Percentiles rank a stretch among this genome's conserved stretches.
Evolutionary conservation across 2,797 vertebrate genomes (phyloP).

Genomic region (Mastacembelus armatus): DNA sequence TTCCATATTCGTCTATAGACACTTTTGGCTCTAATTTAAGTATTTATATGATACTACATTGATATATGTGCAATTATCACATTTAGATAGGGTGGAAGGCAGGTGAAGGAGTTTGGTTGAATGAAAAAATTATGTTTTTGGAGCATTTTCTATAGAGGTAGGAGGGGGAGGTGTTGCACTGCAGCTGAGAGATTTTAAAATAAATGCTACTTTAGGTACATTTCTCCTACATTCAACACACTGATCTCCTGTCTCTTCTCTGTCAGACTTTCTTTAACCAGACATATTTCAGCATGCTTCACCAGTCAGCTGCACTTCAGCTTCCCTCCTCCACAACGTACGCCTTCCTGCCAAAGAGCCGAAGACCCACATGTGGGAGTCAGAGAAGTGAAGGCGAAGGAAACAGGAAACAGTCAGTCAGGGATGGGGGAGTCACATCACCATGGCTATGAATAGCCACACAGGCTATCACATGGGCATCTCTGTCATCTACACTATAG

Average conservation of each 20-base stretch:
- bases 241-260: background rate
- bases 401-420: constrained; percentile 70
- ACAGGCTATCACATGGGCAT: constrained; percentile 60
- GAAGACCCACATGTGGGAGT: constrained; percentile 77
- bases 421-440: constrained; percentile 59
- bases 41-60: constrained; percentile 57
- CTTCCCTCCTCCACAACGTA: constrained; percentile 71
- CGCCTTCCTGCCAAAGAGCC: constrained; percentile 65
- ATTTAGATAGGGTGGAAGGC: constrained; percentile 19
- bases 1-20: constrained; percentile 36
- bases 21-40: constrained; percentile 34
- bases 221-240: constrained; percentile 15
- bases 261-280: constrained; percentile 37
- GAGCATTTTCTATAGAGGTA: constrained; percentile 26
- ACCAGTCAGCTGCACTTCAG: constrained; percentile 43
- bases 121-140: constrained; percentile 53
- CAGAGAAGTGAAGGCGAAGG: constrained; percentile 75
- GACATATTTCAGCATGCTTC: constrained; percentile 28
- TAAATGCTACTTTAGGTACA: constrained; percentile 27
- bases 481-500: constrained; percentile 48
- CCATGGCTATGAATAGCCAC: constrained; percentile 73
- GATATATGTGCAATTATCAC: constrained; percentile 44
- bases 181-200: constrained; percentile 38
- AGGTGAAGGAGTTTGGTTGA: constrained; percentile 37
- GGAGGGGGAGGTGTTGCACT: constrained; percentile 20